Conservation (phyloP, 1,140 invertebrate species). For the Sycobia sp. region DNA sequence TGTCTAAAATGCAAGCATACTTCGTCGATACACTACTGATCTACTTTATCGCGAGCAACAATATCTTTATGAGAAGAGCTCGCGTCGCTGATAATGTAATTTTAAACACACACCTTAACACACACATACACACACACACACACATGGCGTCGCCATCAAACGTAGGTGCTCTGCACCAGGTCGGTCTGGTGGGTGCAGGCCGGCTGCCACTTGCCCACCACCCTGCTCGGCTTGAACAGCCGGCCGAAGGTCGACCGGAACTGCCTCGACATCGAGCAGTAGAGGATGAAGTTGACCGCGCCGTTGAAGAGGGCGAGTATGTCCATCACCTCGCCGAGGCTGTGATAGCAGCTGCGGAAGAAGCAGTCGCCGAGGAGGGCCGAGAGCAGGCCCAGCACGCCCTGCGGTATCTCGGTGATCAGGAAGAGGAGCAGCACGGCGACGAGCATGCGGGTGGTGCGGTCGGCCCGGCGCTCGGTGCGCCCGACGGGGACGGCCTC, state of each 20-base stretch:
- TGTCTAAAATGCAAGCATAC: no score
- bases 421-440: conserved; percentile 86
- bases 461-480: conserved; percentile 74
- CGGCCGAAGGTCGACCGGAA: conserved; percentile 86
- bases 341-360: conserved; percentile 75
- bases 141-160: conserved; percentile 56
- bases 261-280: conserved; percentile 92
- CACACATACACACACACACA: no score
- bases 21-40: no score
- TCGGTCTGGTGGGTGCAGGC: conserved; percentile 59
- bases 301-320: conserved; percentile 89
- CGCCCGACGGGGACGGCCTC: conserved; percentile 57
- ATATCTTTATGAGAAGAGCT: no score
- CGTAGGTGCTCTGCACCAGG: conserved; percentile 63
- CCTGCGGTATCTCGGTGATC: conserved; percentile 85
- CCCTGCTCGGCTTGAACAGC: conserved; percentile 64
- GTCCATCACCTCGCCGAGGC: conserved; percentile 90
- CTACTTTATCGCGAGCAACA: no score
- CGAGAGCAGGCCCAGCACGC: conserved; percentile 75
- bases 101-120: no score
- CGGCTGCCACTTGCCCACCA: conserved; percentile 56
- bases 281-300: conserved; percentile 91
- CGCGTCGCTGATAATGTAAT: no score
- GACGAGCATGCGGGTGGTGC: conserved; percentile 89
- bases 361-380: conserved; percentile 75